A percentile compares a stretch with the other conserved stretches of the same genome.
Evolutionary conservation across 2,113 vertebrate genomes (phyloP).

Genomic region (Mormyrus lacerda): DNA sequence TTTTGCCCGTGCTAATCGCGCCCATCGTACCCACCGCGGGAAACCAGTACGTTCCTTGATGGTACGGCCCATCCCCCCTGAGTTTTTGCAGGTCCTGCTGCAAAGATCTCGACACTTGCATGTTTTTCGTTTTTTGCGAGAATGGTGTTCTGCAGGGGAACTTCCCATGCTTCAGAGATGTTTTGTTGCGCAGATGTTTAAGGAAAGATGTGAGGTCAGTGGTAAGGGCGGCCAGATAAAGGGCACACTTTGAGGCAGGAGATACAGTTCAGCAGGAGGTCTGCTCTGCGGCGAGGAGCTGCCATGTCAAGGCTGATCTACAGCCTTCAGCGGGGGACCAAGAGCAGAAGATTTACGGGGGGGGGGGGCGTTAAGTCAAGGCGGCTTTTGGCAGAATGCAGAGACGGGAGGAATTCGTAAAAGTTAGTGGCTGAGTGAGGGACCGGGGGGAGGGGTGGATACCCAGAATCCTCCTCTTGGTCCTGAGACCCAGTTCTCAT

Average conservation of each 20-base stretch:
- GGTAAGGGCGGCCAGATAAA: neutral
- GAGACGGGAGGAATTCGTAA: neutral
- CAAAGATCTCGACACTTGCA: neutral
- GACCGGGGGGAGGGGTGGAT: neutral
- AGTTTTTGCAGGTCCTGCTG: neutral
- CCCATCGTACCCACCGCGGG: neutral
- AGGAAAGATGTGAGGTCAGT: constrained; percentile 1
- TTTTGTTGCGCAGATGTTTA: neutral
- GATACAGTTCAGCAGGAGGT: neutral
- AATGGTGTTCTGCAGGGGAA: neutral
- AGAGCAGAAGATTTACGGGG: neutral
- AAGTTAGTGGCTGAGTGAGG: neutral
- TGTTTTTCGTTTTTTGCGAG: neutral
- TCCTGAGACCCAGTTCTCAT: neutral
- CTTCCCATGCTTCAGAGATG: neutral
- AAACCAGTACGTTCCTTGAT: neutral
- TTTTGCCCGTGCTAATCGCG: neutral
- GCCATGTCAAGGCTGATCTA: neutral
- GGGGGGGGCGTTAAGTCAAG: neutral
- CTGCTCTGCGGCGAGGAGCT: neutral
- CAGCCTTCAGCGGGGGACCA: neutral
- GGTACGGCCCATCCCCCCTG: neutral
- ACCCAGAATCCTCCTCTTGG: neutral
- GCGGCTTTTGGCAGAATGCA: neutral
- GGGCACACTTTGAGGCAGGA: neutral